Evolutionary conservation across 2,888 invertebrate genomes (phyloP), one percentile per base, ranked within the genome.

Genomic region (Auanema freiburgensis): DNA sequence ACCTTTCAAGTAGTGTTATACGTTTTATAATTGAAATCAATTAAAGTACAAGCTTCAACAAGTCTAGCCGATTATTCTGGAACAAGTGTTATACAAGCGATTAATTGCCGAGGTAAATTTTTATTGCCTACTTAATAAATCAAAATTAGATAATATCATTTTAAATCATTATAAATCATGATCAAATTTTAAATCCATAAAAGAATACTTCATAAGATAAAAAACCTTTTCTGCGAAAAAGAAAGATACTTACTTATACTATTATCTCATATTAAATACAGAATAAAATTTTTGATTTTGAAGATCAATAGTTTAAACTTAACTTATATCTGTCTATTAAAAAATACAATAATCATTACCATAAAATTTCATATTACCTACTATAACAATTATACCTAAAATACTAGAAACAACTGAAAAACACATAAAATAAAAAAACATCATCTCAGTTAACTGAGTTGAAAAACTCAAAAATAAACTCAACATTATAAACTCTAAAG

Each of bases 51-150:
- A 73, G 67, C 59, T 73, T 74, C 66, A 73, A 71, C 65, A 69
- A 75, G 75, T 67, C 64, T 76, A 76, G 72, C 76, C 76, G 76
- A 76, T 76, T 76, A 74, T 76, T 76, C 76, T 76, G 76, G 74
- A 76, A 77, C 74, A 74, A 74, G 67, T 69, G 66, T 69, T 74
- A 33, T 72, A 77, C 74, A 77, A 76, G 67, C 70, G 67, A 77
- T 67, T 63, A 72, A 66, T 65, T 74, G 66, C 74, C 72, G 70
- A 66, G 69, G 63, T 76, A 69, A 76, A 77, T 59, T 58, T 66
- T 64, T 61, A 77, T 74, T 76, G 72, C 63, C 68, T 65, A 76
- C 69, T 62, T 51, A 52, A 65, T 71, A 74, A 77, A 77, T 72
- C 71, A 76, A 68, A 71, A 59, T 64, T 74, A 77, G 74, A 77